Percentiles rank a stretch among this genome's conserved stretches.
Evolutionary conservation across 2,888 invertebrate species (phyloP).

Genomic region (Sarcophaga subvicina): DNA sequence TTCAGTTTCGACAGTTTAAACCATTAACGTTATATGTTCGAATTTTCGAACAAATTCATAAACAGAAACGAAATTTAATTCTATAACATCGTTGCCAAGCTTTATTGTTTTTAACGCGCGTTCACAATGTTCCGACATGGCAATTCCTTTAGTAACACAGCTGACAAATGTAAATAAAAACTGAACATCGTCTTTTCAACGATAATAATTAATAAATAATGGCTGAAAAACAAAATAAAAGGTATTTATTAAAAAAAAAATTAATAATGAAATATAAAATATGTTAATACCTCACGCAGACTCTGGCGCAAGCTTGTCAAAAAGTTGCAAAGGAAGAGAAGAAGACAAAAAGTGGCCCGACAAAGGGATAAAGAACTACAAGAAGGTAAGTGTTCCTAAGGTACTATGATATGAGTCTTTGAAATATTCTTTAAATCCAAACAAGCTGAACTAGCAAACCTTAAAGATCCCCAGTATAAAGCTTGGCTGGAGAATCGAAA

Average conservation of each 20-base stretch:
- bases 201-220: conserved; percentile 9
- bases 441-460: conserved; percentile 79
- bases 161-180: conserved; percentile 7
- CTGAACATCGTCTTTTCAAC: background rate
- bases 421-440: conserved; percentile 60
- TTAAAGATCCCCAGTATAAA: conserved; percentile 83
- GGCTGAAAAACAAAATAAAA: conserved; percentile 36
- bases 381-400: conserved; percentile 77
- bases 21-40: too few relatives aligned
- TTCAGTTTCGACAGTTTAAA: too few relatives aligned
- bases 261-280: background rate
- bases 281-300: conserved; percentile 73
- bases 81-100: background rate
- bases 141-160: background rate
- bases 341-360: conserved; percentile 85
- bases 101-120: background rate
- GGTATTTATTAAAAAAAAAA: conserved; percentile 46
- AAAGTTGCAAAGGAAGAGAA: conserved; percentile 87
- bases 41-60: too few relatives aligned
- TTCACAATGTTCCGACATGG: background rate
- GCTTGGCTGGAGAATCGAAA: conserved; percentile 83
- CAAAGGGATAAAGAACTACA: conserved; percentile 82
- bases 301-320: conserved; percentile 89
- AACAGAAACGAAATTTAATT: background rate
- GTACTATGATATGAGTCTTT: background rate